These are phyloP conservation scores for Scrobipalpa atriplicella DNA, from an alignment of 2,888 invertebrate genomes.

Conservation along the genomic window DNA sequence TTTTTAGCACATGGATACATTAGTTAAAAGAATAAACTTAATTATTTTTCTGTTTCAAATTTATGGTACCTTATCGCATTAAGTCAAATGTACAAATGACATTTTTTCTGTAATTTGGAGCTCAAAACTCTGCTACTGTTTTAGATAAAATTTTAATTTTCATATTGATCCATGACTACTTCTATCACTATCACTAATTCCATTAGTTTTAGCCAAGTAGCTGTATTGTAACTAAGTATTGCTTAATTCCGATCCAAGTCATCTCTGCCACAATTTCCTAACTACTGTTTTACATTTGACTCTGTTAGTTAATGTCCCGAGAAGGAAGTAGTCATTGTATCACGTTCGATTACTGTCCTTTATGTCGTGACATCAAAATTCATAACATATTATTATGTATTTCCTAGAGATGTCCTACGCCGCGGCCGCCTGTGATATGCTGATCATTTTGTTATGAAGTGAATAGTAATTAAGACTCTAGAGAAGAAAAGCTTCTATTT, in stretches of 20 bases:
- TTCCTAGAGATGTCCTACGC: constrained; percentile 10
- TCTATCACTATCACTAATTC: no score
- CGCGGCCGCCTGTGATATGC: not conserved
- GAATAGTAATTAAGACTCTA: not conserved
- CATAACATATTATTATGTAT: constrained; percentile 25
- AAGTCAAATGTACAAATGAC: no score
- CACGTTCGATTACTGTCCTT: constrained; percentile 17
- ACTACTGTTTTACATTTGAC: not conserved
- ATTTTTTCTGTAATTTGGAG: no score
- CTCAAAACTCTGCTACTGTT: no score
- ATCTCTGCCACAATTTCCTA: constrained; percentile 1
- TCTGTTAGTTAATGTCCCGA: not conserved
- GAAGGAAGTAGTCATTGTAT: constrained; percentile 3
- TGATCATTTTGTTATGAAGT: not conserved
- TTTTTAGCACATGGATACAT: no score
- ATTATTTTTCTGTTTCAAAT: no score
- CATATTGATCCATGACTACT: no score
- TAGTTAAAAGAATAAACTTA: no score
- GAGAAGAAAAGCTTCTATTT: no score
- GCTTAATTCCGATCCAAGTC: not conserved
- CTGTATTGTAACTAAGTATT: not conserved
- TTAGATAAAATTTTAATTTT: no score
- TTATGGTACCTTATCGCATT: no score
- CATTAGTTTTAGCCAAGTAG: constrained; percentile 24
- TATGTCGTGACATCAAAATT: constrained; percentile 21